phyloP scores from a whole-genome alignment of 2,113 vertebrate genomes.

The Protobothrops mucrosquamatus region DNA sequence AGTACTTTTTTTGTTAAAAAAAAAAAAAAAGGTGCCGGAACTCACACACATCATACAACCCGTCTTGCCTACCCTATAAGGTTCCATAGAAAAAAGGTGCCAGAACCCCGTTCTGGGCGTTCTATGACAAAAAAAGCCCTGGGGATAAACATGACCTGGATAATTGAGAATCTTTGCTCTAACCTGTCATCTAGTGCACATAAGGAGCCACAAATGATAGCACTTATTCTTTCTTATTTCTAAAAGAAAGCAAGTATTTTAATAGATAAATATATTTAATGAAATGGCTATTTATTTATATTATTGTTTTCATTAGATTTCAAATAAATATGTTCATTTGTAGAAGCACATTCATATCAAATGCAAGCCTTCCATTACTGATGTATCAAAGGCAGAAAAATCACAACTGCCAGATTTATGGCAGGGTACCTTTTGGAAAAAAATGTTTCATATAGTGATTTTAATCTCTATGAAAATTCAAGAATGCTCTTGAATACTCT shows the following conservation, averaged over 20 bases:
- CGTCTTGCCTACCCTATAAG: too few species aligned
- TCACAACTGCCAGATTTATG: not conserved
- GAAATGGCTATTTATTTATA: not conserved
- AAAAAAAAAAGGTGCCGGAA: too few species aligned
- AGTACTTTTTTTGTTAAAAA: not conserved
- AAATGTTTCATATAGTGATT: not conserved
- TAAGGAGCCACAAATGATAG: not conserved
- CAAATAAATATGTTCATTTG: not conserved
- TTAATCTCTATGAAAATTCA: constrained; percentile 29
- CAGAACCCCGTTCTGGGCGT: too few species aligned
- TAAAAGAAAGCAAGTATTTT: not conserved
- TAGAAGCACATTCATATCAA: not conserved
- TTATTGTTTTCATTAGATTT: not conserved
- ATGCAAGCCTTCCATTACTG: not conserved
- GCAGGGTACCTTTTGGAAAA: not conserved
- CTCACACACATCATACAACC: too few species aligned
- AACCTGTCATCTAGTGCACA: not conserved
- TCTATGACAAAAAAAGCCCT: too few species aligned
- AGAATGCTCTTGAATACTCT: not conserved
- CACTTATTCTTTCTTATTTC: not conserved
- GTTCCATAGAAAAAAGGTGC: too few species aligned
- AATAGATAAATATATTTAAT: not conserved
- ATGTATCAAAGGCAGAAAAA: not conserved
- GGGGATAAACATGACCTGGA: not conserved
- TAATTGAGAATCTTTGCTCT: not conserved